Evolutionary conservation across 2,888 invertebrate species (phyloP), one percentile per base, ranked within the genome.

Genomic region (Zeuzera pyrina): DNA sequence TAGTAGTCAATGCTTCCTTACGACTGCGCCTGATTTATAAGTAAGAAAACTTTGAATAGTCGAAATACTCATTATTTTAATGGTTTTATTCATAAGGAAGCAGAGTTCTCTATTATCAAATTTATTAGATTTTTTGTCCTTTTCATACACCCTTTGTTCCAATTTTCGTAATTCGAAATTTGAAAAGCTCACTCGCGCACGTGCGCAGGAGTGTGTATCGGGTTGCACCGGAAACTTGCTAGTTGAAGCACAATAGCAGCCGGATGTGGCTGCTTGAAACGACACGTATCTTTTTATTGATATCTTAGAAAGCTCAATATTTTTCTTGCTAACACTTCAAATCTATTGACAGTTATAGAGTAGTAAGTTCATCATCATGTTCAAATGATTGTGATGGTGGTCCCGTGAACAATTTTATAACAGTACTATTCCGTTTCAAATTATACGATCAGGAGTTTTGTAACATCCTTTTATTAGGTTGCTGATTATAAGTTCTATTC

Each of bases 151-250:
- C 58, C 63, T 67, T 64, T 69, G 60, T 68, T 65, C 58, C 48
- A 63, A 63, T 60, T 68, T 71, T 65, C 56, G 57, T 65, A 61
- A 64, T 63, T 67, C 49, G 52, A 67, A 63, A 62, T 74, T 72
- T 71, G 71, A 74, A 76, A 79, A 77, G 78, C 70, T 67, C 58
- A 69, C 78, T 81, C 81, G 69, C 81, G 83, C 83, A 81, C 83
- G 83, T 83, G 83, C 81, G 83, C 83, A 69, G 69, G 81, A 81
- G 83, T 78, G n/a, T n/a, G 71, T 78, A 79, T 83, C 81, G 79
- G 69, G 81, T 83, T 83, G 73, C 77, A 61, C 78, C 83, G 83
- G 83, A 83, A 83, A 72, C 56, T 57, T 52, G 57, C 59, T 62
- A 58, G 70, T 65, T 62, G 69, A 68, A 67, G 68, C 65, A 83